These are phyloP conservation scores for Penaeus monodon DNA, from an alignment of 2,888 invertebrate species.

Conservation along the genomic window DNA sequence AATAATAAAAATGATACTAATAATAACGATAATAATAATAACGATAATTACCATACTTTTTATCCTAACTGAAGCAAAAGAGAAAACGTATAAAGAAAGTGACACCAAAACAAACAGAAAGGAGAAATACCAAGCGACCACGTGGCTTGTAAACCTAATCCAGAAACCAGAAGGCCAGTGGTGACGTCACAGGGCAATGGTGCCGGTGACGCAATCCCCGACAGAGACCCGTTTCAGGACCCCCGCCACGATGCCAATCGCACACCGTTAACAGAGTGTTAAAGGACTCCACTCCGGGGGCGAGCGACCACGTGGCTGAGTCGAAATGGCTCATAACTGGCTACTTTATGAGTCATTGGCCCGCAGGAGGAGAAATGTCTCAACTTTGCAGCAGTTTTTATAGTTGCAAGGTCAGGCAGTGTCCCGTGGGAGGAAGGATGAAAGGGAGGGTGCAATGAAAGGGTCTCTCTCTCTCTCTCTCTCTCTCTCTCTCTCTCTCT, in stretches of 20 bases:
- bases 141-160: no score
- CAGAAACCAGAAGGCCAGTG: no score
- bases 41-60: no score
- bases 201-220: no score
- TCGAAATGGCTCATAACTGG: conserved; percentile 48
- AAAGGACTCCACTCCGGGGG: conserved; percentile 31
- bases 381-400: conserved; percentile 51
- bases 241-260: conserved; percentile 29
- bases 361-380: conserved; percentile 40
- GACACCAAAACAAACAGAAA: conserved; percentile 27
- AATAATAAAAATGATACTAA: no score
- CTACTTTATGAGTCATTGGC: conserved; percentile 53
- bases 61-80: no score
- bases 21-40: no score
- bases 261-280: conserved; percentile 30
- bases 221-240: no score
- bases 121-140: neutral
- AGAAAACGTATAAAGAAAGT: neutral
- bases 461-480: conserved; percentile 8
- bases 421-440: neutral
- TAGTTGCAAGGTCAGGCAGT: conserved; percentile 48
- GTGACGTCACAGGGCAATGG: no score
- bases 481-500: neutral
- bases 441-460: no score
- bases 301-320: conserved; percentile 34